phyloP scores from a whole-genome alignment of 2,888 invertebrate species.

The Eledona agricola region DNA sequence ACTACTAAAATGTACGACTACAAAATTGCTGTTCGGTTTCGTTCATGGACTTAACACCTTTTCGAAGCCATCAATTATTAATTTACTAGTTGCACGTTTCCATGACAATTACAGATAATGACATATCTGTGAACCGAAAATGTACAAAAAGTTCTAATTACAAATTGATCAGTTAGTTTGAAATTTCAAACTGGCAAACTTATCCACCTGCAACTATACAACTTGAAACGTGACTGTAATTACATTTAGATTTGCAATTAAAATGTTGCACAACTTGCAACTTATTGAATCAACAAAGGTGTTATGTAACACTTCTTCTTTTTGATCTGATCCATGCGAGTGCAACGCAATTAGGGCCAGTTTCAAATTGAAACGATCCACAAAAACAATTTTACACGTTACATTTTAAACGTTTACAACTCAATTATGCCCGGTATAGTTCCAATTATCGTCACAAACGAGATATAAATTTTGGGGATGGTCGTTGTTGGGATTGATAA shows the following conservation, averaged over 20 bases:
- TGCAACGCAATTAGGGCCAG: slow-evolving; percentile 4
- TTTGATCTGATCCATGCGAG: slow-evolving; percentile 1
- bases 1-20: no score
- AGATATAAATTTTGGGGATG: slow-evolving; percentile 2
- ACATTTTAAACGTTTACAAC: slow-evolving; percentile 13
- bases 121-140: no score
- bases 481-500: not conserved
- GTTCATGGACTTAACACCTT: no score
- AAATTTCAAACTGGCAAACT: slow-evolving; percentile 15
- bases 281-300: slow-evolving; percentile 14
- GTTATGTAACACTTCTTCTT: no score
- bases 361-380: slow-evolving; percentile 20
- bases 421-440: slow-evolving; percentile 21
- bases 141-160: slow-evolving; percentile 10
- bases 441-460: slow-evolving; percentile 18
- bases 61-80: no score
- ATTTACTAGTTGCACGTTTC: no score
- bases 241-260: slow-evolving; percentile 24
- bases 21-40: no score
- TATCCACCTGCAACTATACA: slow-evolving; percentile 24
- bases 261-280: slow-evolving; percentile 14
- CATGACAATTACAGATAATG: no score
- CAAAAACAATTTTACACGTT: slow-evolving; percentile 18
- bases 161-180: slow-evolving; percentile 16
- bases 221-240: slow-evolving; percentile 24